phyloP scores from a whole-genome alignment of 2,113 vertebrate species.

The Phaetusa simplex region DNA sequence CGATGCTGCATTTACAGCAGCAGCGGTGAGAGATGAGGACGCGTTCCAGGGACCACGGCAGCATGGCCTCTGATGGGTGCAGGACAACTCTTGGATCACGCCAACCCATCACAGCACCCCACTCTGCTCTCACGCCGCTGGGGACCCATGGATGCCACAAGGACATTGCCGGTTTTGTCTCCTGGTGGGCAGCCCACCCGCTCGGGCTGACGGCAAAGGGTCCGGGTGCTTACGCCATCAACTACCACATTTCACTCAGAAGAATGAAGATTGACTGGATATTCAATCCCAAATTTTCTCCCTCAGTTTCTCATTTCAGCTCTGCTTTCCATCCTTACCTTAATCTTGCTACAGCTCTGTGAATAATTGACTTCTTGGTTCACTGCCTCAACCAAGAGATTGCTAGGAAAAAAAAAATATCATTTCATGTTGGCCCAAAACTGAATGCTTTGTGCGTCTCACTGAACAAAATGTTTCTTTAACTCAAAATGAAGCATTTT shows the following conservation, averaged over 20 bases:
- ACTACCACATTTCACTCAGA: neutral
- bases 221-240: neutral
- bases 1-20: constrained; percentile 18
- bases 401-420: neutral
- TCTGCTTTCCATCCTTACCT: constrained; percentile 40
- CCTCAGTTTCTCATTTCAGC: neutral
- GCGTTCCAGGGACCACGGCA: accelerated
- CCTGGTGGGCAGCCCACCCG: neutral
- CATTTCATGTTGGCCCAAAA: constrained; percentile 41
- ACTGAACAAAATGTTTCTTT: constrained; percentile 52
- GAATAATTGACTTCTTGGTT: constrained; percentile 58
- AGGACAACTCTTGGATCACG: neutral
- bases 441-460: neutral
- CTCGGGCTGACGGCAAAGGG: neutral
- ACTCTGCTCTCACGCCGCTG: neutral
- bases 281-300: neutral
- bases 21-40: neutral
- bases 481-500: constrained; percentile 41
- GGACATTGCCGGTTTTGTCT: neutral
- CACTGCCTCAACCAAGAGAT: constrained; percentile 61
- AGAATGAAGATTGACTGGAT: neutral
- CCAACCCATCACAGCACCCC: neutral
- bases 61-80: accelerated
- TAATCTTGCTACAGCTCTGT: constrained; percentile 39
- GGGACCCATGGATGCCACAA: neutral